Evolutionary conservation across 2,797 vertebrate genomes (phyloP).

Genomic region (Pitangus sulphuratus): DNA sequence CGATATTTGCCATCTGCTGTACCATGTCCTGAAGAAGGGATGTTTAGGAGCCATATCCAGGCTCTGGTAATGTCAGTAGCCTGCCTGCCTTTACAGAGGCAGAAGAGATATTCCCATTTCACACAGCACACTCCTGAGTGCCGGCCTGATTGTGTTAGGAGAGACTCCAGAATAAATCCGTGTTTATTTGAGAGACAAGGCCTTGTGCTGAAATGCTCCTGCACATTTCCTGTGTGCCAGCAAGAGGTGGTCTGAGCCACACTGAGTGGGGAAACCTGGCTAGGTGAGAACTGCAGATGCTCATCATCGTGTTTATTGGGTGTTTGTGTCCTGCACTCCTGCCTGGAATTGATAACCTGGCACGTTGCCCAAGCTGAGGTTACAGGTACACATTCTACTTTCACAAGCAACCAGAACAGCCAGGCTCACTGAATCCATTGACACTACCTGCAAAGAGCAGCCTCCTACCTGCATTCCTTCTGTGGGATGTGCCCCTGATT

Average conservation of each 20-base stretch:
- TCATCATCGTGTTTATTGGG: neutral
- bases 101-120: neutral
- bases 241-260: neutral
- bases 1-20: neutral
- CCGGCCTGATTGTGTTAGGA: neutral
- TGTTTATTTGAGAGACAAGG: neutral
- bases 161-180: neutral
- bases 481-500: neutral
- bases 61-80: neutral
- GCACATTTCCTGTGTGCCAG: neutral
- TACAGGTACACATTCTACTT: neutral
- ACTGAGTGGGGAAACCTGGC: neutral
- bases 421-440: neutral
- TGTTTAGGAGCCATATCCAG: neutral
- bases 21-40: neutral
- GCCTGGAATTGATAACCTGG: neutral
- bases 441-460: neutral
- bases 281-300: neutral
- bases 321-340: fast-evolving
- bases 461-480: neutral
- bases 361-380: neutral
- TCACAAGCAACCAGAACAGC: neutral
- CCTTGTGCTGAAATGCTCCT: neutral
- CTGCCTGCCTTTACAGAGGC: neutral
- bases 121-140: neutral